Evolutionary conservation across 1,140 invertebrate genomes (phyloP), one percentile per base, ranked within the genome.

Genomic region (Lasaia peninsularis): DNA sequence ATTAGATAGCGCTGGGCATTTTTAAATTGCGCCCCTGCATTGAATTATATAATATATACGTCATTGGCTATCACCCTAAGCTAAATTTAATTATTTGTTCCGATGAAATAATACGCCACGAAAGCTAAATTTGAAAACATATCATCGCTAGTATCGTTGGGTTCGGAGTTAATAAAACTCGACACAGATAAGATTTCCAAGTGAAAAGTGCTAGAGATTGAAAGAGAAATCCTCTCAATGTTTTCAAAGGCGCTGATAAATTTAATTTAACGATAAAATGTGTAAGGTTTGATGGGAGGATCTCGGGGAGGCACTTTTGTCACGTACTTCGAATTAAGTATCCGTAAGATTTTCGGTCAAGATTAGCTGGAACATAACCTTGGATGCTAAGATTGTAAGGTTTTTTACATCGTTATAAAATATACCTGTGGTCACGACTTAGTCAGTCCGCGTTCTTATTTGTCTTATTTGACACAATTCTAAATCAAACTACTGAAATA

Each of bases 211-310:
- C 40, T 48, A 48, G 18, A 48, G 40, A 48, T 48, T 48, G 40
- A 48, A 48, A 48, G 20, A 20, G 40, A 48, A 48, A 48, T 21
- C 37, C 37, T 44, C 37, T 44, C 16, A 44, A 44, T 44, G 37
- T 44, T 44, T 44, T 44, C 37, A 44, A 44, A 44, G 37, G 37
- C 37, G 7, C 37, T 44, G 37, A 44, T 44, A 44, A 44, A 44
- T 44, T 44, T 44, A 44, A 44, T 44, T 44, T 44, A 44, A 44
- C 37, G 37, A 44, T 44, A 44, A 44, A 44, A 44, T 44, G 37
- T 44, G 18, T 44, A 44, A 40, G 37, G 37, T 44, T 44, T 44
- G 18, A 44, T 18, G 37, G 37, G 16, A 44, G 37, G 10, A 44
- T 44, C 37, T 44, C 10, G 16, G 9, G 18, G 10, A 44, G 37